Evolutionary conservation across 2,888 invertebrate genomes (phyloP).

Genomic region (Ceraclea dissimilis): DNA sequence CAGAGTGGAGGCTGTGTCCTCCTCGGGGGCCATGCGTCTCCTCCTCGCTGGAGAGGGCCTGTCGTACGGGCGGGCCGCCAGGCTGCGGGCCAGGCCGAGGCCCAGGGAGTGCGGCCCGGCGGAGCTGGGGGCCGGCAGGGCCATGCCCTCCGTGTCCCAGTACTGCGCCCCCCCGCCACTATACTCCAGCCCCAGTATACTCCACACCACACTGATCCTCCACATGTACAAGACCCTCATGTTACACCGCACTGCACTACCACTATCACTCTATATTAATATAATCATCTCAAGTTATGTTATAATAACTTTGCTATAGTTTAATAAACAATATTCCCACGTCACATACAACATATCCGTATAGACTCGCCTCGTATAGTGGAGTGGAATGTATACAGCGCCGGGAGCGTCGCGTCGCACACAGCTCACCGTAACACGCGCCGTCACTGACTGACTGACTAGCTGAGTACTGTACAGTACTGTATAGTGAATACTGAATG

Average conservation of each 20-base stretch:
- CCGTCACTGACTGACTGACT: no score
- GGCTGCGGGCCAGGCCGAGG: no score
- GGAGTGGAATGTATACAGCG: not conserved
- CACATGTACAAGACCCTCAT: not conserved
- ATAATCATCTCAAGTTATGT: no score
- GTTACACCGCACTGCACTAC: not conserved
- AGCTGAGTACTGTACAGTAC: no score
- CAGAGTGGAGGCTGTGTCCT: not conserved
- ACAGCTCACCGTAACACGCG: no score
- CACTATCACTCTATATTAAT: not conserved
- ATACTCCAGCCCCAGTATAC: not conserved
- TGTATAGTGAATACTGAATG: no score
- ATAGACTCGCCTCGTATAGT: not conserved
- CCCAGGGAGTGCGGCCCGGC: no score
- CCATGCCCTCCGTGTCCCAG: conserved; percentile 1
- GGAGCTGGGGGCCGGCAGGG: not conserved
- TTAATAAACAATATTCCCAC: no score
- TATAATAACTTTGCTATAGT: no score
- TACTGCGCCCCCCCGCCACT: not conserved
- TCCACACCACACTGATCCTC: not conserved
- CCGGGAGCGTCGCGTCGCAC: not conserved
- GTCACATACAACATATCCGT: not conserved
- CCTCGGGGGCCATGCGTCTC: not conserved
- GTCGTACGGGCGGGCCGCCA: conserved; percentile 2
- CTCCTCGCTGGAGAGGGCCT: not conserved